Base-by-base conservation (phyloP, 2,113 vertebrate genomes). In the Pachypanchax playfairii region DNA sequence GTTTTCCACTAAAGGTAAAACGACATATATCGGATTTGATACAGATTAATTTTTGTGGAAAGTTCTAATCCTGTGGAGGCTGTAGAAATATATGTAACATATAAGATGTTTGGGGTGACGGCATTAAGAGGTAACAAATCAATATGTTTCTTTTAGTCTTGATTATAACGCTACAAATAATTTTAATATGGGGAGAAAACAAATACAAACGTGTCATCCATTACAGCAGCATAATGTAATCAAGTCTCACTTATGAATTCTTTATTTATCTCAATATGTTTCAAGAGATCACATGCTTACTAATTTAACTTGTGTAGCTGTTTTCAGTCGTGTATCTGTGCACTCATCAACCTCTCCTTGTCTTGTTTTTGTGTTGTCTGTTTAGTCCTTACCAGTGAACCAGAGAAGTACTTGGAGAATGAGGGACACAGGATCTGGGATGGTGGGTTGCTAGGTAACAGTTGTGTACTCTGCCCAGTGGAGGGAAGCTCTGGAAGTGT, bases 381-480 rank as follows among this genome's bases (percentile, higher is more conserved):
- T 24, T 13, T 68, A 52, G 48, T 51, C 54, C 46, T 65, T 57
- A 56, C 62, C 20, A 25, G 13, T 25, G 33, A 29, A 59, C 15
- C 3, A 28, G 44, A 41, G 33, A 59, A 14, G 28, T 18, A 48
- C 12, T 2, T 7, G 24, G 18, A 35, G 35, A 17, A 39, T 18
- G 15, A 65, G 33, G 58, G 38, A 56, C 11, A 35, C 55, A 38
- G 22, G 2, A 26, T 69, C 28, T 66, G 39, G 15, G 79, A 71
- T 75, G 51, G 14, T 25, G 33, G 51, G 84, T 86, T 85, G 79
- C 85, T 64, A 80, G 70, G 84, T 65, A 84, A 83, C 86, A 31
- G 62, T 53, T 77, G 17, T 31, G 35, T 61, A 41, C 60, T 69
- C 47, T 73, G 65, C 65, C 48, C 59, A 36, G 25, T 5, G 4